Evolutionary conservation across 2,888 invertebrate genomes (phyloP), one percentile per base, ranked within the genome.

Genomic region (Nebria salina): DNA sequence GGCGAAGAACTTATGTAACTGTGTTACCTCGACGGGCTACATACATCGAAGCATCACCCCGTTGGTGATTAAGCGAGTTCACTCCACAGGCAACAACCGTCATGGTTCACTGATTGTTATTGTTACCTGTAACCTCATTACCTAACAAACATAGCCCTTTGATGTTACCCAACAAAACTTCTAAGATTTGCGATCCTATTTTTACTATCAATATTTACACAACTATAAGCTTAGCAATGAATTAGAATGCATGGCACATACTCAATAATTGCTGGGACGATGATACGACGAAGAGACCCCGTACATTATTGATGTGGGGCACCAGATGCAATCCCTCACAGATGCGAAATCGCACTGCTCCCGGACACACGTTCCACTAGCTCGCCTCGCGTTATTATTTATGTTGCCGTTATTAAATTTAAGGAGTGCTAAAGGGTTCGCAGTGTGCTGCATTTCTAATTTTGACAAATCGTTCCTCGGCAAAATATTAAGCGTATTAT

Each of bases 371-470:
- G 66, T 68, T 42, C 15, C 73, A 34, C 42, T 11, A 73, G 43
- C 20, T 26, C 68, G 20, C 78, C 4, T 34, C 34, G 34, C 5
- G 34, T 34, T 34, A 75, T 80, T 80, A 80, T 80, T 80, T 80
- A 80, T 80, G 80, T 80, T 80, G 74, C 70, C 26, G 80, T 80
- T 80, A 80, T 80, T 80, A 80, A 80, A 80, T 80, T 80, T 80
- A 80, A 80, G 80, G 80, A 80, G 80, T 75, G 80, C 75, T 80
- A 80, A 80, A 80, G 80, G 80, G 80, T 80, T 80, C 75, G 64
- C 72, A n/a, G 68, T 65, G 70, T 34, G n/a, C 80, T 66, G 79
- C 80, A 80, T 80, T 75, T 72, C 80, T 80, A 80, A 80, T 80
- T 80, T 80, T 80, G 80, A 80, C 80, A 80, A 80, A 80, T 80